phyloP scores from a whole-genome alignment of 2,888 invertebrate species.

The Drosophila picticornis region DNA sequence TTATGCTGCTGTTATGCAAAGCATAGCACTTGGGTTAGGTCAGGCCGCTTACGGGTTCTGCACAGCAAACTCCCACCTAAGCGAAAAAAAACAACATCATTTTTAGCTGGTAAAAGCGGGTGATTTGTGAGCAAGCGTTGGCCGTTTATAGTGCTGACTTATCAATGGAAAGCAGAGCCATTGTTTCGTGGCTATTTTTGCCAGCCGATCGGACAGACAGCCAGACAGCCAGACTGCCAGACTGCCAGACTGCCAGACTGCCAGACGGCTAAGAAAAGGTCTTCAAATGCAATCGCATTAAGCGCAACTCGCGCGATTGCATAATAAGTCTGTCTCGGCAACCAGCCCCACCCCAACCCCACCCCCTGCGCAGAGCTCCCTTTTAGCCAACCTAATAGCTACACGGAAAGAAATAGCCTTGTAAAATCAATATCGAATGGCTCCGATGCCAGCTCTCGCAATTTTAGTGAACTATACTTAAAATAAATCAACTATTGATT shows the following conservation, averaged over 20 bases:
- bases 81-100: background rate
- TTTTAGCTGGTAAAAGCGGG: slow-evolving; percentile 48
- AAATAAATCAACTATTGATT: background rate
- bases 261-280: slow-evolving; percentile 31
- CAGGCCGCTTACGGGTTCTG: slow-evolving; percentile 46
- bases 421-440: background rate
- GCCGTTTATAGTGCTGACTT: slow-evolving; percentile 49
- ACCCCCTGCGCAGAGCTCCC: background rate
- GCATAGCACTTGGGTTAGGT: slow-evolving; percentile 47
- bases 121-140: slow-evolving; percentile 52
- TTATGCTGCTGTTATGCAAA: slow-evolving; percentile 52
- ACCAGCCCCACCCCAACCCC: background rate
- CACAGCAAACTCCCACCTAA: slow-evolving; percentile 12
- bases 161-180: slow-evolving; percentile 60
- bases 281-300: slow-evolving; percentile 57
- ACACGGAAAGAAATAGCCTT: background rate
- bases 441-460: background rate
- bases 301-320: slow-evolving; percentile 50
- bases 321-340: slow-evolving; percentile 37
- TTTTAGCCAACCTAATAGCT: background rate
- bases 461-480: background rate
- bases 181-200: slow-evolving; percentile 47
- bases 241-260: background rate
- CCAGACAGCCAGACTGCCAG: slow-evolving; percentile 1
- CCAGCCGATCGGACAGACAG: slow-evolving; percentile 16